These are phyloP conservation scores for Amazonetta brasiliensis DNA, from an alignment of 2,797 vertebrate genomes.

Conservation along the genomic window DNA sequence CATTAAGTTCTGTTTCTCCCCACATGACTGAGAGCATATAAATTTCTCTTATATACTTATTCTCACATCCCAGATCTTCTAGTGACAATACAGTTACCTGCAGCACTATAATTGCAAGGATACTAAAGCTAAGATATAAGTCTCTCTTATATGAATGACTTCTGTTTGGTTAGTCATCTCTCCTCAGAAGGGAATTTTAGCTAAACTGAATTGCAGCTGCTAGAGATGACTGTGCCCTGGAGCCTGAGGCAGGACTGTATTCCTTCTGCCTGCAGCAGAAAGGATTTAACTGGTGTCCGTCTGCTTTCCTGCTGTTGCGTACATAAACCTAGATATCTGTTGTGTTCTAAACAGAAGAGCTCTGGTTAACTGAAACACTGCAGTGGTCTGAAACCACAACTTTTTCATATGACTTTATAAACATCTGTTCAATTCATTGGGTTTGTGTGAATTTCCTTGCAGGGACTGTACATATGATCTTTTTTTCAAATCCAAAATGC, in stretches of 20 bases:
- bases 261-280: background rate
- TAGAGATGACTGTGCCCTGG: fast-evolving
- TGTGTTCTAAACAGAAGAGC: background rate
- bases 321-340: background rate
- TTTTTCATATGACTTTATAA: background rate
- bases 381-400: background rate
- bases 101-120: background rate
- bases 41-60: fast-evolving
- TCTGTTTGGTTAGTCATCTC: background rate
- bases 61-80: background rate
- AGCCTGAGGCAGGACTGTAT: background rate
- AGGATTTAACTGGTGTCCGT: background rate
- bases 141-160: background rate
- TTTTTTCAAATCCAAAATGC: background rate
- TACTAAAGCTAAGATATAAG: fast-evolving
- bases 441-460: too few relatives aligned
- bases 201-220: background rate
- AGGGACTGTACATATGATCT: too few relatives aligned
- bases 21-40: background rate
- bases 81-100: background rate
- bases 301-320: background rate
- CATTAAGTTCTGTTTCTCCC: background rate
- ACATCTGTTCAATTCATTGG: background rate
- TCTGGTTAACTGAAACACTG: background rate
- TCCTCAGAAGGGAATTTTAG: background rate